These are phyloP conservation scores for Pterophyllum scalare DNA, from an alignment of 2,113 vertebrate genomes.

Conservation along the genomic window DNA sequence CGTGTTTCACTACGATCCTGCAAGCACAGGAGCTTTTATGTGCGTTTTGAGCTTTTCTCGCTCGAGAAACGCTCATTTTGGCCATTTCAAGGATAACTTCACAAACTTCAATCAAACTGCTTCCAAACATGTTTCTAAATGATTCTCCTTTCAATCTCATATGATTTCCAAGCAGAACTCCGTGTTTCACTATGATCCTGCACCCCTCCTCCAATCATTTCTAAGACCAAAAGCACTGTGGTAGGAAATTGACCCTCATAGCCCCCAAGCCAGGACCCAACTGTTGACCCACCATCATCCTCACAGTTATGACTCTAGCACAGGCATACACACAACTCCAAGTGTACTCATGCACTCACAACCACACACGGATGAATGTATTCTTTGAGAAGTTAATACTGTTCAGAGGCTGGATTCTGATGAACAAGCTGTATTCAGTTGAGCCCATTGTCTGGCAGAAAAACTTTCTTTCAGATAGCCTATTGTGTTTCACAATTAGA, in stretches of 20 bases:
- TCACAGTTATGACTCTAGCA: slow-evolving; percentile 49
- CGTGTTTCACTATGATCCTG: no score
- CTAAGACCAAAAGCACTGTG: slow-evolving; percentile 84
- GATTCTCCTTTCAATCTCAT: no score
- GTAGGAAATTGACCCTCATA: slow-evolving; percentile 70
- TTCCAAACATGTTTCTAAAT: no score
- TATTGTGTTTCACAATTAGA: slow-evolving; percentile 25
- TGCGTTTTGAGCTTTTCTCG: no score
- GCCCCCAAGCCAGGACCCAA: slow-evolving; percentile 31
- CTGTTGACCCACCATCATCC: slow-evolving; percentile 42
- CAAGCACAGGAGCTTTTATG: no score
- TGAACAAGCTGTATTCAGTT: slow-evolving; percentile 45
- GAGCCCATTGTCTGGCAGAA: slow-evolving; percentile 20
- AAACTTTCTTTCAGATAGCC: slow-evolving; percentile 27
- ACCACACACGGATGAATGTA: slow-evolving; percentile 75
- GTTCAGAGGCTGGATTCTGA: slow-evolving; percentile 61
- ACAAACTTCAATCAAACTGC: no score
- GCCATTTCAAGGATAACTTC: no score
- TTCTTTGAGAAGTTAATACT: slow-evolving; percentile 57
- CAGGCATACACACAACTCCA: slow-evolving; percentile 44
- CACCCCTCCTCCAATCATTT: slow-evolving; percentile 69
- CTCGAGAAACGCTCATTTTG: no score
- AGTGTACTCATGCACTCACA: slow-evolving; percentile 31
- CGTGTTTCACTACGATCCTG: no score
- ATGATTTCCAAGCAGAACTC: no score